Conservation (phyloP, 2,888 invertebrate species). For the Mesodorylaimus sp. region DNA sequence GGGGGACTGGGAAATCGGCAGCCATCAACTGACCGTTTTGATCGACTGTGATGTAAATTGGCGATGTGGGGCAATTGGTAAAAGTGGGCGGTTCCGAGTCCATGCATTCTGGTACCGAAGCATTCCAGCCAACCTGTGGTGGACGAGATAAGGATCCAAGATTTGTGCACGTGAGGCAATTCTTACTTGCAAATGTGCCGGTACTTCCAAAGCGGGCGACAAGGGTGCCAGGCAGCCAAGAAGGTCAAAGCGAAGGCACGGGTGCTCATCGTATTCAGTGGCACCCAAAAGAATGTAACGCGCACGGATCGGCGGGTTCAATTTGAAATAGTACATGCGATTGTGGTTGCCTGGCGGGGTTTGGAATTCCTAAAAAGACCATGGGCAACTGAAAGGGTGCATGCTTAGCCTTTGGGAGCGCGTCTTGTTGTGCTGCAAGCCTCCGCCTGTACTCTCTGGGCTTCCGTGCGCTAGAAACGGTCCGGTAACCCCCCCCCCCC, state of each 20-base stretch:
- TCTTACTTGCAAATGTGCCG: constrained; percentile 19
- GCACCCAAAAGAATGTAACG: constrained; percentile 82
- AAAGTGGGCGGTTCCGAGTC: constrained; percentile 90
- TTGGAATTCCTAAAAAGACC: constrained; percentile 38
- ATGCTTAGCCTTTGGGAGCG: too few relatives aligned
- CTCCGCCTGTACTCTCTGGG: too few relatives aligned
- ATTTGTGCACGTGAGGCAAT: not conserved
- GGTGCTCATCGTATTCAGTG: constrained; percentile 87
- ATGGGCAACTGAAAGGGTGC: too few relatives aligned
- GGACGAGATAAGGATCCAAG: not conserved
- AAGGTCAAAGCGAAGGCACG: constrained; percentile 80
- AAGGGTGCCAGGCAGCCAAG: constrained; percentile 62
- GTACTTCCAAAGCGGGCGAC: constrained; percentile 21
- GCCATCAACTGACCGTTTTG: constrained; percentile 61
- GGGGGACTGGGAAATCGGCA: constrained; percentile 78
- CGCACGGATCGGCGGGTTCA: constrained; percentile 80
- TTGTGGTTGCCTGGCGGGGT: constrained; percentile 52
- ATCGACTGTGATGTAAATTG: constrained; percentile 69
- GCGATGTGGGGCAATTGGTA: constrained; percentile 83
- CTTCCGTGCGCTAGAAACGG: too few relatives aligned
- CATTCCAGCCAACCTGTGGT: constrained; percentile 28
- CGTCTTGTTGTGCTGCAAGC: too few relatives aligned
- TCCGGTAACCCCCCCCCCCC: too few relatives aligned
- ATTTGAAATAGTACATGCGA: constrained; percentile 79
- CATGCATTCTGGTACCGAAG: constrained; percentile 25